Evolutionary conservation across 1,140 invertebrate species (phyloP), one percentile per base, ranked within the genome.

Genomic region (Tribolium madens): DNA sequence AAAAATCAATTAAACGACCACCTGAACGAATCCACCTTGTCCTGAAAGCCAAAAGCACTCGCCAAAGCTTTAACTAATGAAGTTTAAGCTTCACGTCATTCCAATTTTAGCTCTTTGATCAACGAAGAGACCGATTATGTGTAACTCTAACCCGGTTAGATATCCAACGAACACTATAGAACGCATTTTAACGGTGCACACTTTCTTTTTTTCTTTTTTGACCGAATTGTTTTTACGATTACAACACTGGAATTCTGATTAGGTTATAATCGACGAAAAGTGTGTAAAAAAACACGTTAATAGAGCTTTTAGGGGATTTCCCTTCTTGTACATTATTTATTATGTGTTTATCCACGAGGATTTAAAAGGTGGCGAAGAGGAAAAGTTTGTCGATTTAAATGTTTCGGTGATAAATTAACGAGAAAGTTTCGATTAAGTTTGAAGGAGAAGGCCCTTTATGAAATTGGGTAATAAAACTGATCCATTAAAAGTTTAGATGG

Each of bases 21-120:
- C 36, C 36, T 42, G 36, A 10, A 42, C 1, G 36, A 42, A 42
- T 42, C 36, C 4, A 42, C 36, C 36, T 42, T 42, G 36, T 10
- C 6, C 36, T 42, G 36, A 42, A 42, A 42, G 36, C 36, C n/a
- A 9, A 1, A 9, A 60, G 26, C 13, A 60, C 17, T 12, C 26
- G n/a, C 33, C 60, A 68, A 68, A 68, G 60, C 60, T 60, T 31
- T 14, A 26, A 15, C 60, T 68, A 68, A 68, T 68, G 60, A 60
- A 60, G 53, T 60, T 60, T 60, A 15, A 31, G 53, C 17, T 60
- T 60, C 53, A 60, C 26, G 17, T 60, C 53, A 31, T 60, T 60
- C 53, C 53, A 18, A 31, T 60, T 60, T 60, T 60, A 60, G 53
- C 53, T 60, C 53, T 60, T 60, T 60, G 53, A 60, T 60, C 53